Percentiles rank a stretch among this genome's conserved stretches.
These are phyloP conservation scores for Paramisgurnus dabryanus DNA, from an alignment of 2,113 vertebrate species.

Conservation along the genomic window DNA sequence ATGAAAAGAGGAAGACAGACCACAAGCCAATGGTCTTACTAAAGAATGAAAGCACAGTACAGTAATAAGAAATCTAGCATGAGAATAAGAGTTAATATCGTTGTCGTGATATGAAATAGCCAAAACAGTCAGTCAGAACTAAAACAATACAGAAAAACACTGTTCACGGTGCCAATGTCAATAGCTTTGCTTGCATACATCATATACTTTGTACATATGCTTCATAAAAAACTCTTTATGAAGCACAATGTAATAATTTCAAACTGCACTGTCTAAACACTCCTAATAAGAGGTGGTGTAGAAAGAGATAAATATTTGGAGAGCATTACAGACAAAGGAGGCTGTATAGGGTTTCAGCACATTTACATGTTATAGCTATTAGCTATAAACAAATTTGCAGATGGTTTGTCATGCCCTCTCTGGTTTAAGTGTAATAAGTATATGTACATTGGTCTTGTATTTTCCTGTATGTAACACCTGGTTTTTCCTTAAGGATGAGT, in stretches of 20 bases:
- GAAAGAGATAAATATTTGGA: background rate
- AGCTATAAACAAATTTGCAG: background rate
- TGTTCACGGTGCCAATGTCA: background rate
- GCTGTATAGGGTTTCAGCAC: background rate
- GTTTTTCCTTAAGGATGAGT: background rate
- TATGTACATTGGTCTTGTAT: background rate
- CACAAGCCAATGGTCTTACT: background rate
- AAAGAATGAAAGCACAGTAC: background rate
- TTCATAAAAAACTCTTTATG: background rate
- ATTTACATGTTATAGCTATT: background rate
- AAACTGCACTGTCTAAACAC: background rate
- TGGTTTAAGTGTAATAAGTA: no score
- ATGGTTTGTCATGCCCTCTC: background rate
- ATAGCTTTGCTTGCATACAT: background rate
- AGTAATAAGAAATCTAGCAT: background rate
- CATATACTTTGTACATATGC: background rate
- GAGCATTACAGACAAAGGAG: background rate
- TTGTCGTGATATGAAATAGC: background rate
- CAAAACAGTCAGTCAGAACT: background rate
- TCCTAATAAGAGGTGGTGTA: background rate
- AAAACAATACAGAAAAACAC: background rate
- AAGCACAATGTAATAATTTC: background rate
- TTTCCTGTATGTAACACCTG: background rate
- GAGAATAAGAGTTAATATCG: background rate
- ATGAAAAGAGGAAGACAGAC: slow-evolving; percentile 24